phyloP scores from a whole-genome alignment of 2,888 invertebrate genomes.

The Gisinianus flammeolus region DNA sequence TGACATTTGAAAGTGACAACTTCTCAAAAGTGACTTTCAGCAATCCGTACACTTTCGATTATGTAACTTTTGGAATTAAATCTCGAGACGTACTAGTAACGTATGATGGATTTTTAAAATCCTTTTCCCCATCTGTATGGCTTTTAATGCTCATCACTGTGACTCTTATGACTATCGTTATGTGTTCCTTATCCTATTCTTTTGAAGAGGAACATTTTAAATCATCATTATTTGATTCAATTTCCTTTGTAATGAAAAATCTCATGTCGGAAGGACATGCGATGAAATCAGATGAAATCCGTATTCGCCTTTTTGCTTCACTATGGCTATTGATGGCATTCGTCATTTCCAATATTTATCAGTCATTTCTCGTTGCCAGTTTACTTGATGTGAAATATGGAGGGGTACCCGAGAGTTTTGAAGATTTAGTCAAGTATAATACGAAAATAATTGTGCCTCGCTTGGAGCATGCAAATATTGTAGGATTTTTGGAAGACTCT shows the following conservation, averaged over 20 bases:
- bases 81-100: background rate
- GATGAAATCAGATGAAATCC: background rate
- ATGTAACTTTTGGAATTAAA: background rate
- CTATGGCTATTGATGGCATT: constrained; percentile 1
- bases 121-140: background rate
- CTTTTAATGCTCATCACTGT: background rate
- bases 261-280: background rate
- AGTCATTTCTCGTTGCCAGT: background rate
- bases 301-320: background rate
- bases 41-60: background rate
- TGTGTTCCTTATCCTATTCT: background rate
- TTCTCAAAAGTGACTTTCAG: background rate
- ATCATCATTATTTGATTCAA: background rate
- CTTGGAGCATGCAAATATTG: background rate
- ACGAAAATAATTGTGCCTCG: background rate
- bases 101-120: background rate
- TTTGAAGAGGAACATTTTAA: background rate
- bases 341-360: background rate
- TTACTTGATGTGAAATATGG: background rate
- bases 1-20: background rate
- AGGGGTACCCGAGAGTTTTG: background rate
- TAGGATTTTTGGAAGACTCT: background rate
- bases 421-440: background rate
- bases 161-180: background rate
- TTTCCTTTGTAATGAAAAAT: background rate